Percentiles rank a stretch among this genome's conserved stretches.
These are phyloP conservation scores for Oreochromis aureus DNA, from an alignment of 2,113 vertebrate species.

Conservation along the genomic window DNA sequence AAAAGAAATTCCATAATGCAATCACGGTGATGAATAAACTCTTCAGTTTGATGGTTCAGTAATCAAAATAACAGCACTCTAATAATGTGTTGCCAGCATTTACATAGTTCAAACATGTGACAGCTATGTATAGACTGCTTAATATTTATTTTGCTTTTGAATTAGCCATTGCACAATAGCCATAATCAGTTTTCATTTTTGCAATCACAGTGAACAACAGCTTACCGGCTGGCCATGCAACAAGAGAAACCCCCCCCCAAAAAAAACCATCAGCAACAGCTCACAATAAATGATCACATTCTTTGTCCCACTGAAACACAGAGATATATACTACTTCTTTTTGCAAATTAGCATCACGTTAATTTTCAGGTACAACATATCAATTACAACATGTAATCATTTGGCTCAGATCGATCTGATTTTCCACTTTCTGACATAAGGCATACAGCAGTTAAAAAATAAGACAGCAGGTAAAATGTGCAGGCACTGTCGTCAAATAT, in stretches of 20 bases:
- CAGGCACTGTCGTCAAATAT: constrained; percentile 16
- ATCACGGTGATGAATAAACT: neutral
- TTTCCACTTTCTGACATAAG: neutral
- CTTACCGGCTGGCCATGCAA: neutral
- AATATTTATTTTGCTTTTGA: constrained; percentile 38
- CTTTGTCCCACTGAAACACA: constrained; percentile 1
- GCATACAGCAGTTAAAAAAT: neutral
- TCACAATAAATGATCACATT: constrained; percentile 6
- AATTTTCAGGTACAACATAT: neutral
- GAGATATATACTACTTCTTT: neutral
- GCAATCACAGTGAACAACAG: constrained; percentile 16
- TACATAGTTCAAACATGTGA: neutral
- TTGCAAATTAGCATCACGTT: neutral
- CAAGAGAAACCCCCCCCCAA: accelerated
- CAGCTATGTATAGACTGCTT: neutral
- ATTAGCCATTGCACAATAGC: neutral
- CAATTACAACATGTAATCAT: neutral
- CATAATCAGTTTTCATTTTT: constrained; percentile 5
- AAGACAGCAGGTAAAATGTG: constrained; percentile 13
- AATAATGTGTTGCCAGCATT: neutral
- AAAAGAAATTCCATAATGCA: neutral
- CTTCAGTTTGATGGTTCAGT: neutral
- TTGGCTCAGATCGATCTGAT: neutral
- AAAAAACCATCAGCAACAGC: neutral
- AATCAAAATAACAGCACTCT: neutral